phyloP scores from a whole-genome alignment of 1,140 invertebrate species.

The Chironomus striatipennis region DNA sequence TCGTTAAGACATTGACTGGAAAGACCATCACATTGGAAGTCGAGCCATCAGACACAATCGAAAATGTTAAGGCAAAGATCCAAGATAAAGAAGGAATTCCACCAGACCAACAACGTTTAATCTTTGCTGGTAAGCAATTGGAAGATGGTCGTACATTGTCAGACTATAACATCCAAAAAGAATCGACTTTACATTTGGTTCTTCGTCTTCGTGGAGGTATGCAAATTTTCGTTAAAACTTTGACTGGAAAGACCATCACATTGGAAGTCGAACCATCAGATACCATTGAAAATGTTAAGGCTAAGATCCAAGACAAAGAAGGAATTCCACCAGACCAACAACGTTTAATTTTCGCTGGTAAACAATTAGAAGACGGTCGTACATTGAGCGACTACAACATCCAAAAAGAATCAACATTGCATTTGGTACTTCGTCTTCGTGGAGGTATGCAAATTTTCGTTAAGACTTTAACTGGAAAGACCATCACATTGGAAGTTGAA shows the following conservation, averaged over 20 bases:
- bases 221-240: too few species aligned
- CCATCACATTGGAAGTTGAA: slow-evolving; percentile 42
- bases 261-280: slow-evolving; percentile 43
- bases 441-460: slow-evolving; percentile 62
- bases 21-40: slow-evolving; percentile 62
- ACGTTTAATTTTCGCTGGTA: too few species aligned
- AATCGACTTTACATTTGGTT: too few species aligned
- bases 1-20: slow-evolving; percentile 61
- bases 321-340: slow-evolving; percentile 50
- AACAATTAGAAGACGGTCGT: too few species aligned
- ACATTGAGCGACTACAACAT: slow-evolving; percentile 31
- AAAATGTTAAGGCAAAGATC: slow-evolving; percentile 69
- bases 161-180: too few species aligned
- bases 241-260: too few species aligned
- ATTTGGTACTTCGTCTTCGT: slow-evolving; percentile 84
- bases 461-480: slow-evolving; percentile 29
- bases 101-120: too few species aligned
- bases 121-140: too few species aligned
- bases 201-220: too few species aligned
- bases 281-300: slow-evolving; percentile 61
- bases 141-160: too few species aligned
- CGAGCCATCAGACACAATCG: slow-evolving; percentile 64
- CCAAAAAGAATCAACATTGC: slow-evolving; percentile 85
- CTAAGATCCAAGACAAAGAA: slow-evolving; percentile 62
- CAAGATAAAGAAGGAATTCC: slow-evolving; percentile 52